Conservation (phyloP, 2,113 vertebrate species). For the Reinhardtius hippoglossoides region DNA sequence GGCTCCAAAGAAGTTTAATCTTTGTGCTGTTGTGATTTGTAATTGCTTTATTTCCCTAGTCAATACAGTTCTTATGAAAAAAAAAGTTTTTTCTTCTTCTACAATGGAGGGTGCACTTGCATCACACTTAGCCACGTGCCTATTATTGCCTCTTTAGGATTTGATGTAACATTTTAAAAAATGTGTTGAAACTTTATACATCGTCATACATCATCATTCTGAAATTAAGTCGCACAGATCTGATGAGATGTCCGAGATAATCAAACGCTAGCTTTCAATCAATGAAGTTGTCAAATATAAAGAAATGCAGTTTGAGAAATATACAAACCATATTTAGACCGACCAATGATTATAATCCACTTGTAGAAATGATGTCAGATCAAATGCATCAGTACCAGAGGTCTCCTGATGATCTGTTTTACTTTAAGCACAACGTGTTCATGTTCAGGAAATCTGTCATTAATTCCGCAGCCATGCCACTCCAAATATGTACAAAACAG, state of each 20-base stretch:
- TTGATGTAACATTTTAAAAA: not conserved
- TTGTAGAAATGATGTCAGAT: conserved; percentile 17
- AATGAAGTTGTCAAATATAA: not conserved
- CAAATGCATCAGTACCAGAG: conserved; percentile 28
- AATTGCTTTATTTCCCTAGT: conserved; percentile 64
- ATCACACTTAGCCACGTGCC: not conserved
- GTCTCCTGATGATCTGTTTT: conserved; percentile 43
- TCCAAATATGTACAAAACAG: conserved; percentile 61
- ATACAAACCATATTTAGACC: conserved; percentile 7
- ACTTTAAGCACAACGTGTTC: conserved; percentile 37
- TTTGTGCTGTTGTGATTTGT: conserved; percentile 46
- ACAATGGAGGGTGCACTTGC: not conserved
- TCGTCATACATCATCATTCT: conserved; percentile 4
- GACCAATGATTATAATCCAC: conserved; percentile 27
- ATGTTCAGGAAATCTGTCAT: conserved; percentile 64
- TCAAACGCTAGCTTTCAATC: not conserved
- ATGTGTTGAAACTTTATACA: not conserved
- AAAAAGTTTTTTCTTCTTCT: conserved; percentile 13
- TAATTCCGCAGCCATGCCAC: conserved; percentile 54
- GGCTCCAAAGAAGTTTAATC: conserved; percentile 61
- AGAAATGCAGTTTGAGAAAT: not conserved
- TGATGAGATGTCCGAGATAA: not conserved
- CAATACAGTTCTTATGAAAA: conserved; percentile 37
- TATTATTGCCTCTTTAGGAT: not conserved
- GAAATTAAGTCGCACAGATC: not conserved